Base-by-base conservation (phyloP, 2,797 vertebrate species). In the Leptodactylus fallax region DNA sequence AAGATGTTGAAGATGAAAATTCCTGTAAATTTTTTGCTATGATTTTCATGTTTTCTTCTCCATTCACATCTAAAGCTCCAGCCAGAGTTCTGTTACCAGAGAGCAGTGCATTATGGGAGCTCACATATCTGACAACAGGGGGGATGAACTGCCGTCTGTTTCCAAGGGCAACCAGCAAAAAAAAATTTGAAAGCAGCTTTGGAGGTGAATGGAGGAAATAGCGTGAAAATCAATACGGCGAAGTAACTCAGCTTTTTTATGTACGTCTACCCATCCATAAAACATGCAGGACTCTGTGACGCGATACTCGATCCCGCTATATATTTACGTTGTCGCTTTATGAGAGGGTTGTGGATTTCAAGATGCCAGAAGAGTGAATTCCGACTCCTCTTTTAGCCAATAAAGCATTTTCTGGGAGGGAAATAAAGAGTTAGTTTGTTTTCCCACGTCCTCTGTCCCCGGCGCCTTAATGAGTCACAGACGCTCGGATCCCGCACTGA, bases 391-490 rank as follows among this genome's bases (percentile, higher is more conserved):
- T 88, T 81, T 11, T 83, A 72, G 78, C 79, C 86, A 8, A 77
- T 81, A 80, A 76, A 23, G 87, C 47, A 76, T 74, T 74, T 88
- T 89, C 49, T 19, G 84, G 83, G 78, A 85, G 67, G 83, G 78
- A 81, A 72, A 63, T 74, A 60, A 78, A 65, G 91, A 88, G 19
- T 23, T 5, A 78, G 89, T 90, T 65, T 88, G 79, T 86, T 21
- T 92, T 93, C 91, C 91, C 92, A 91, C 84, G 79, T 92, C 83
- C 87, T 81, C 17, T 27, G 53, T 74, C 80, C 87, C 84, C 84
- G 19, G 78, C 16, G 89, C 77, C 80, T 87, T 78, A 72, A 90
- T 92, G 93, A 91, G 90, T 92, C 90, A 90, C 45, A 85, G 85
- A 51, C 81, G 85, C 76, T 77, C 69, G 19, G 36, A 56, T 61